Percentiles rank a stretch among this genome's conserved stretches.
These are phyloP conservation scores for Coreius guichenoti DNA, from an alignment of 2,797 vertebrate genomes.

Conservation along the genomic window DNA sequence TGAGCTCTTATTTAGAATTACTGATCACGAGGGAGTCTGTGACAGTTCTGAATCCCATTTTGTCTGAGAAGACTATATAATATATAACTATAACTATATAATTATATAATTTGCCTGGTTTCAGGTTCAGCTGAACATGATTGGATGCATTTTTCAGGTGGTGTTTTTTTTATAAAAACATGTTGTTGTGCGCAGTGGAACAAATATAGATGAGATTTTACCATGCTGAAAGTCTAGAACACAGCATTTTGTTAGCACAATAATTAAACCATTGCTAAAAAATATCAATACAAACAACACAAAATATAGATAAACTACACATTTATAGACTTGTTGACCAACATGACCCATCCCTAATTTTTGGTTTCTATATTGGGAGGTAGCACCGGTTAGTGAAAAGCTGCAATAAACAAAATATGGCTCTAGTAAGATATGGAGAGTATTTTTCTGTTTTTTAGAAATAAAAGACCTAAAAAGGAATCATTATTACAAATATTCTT, in stretches of 20 bases:
- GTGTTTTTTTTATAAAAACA: background rate
- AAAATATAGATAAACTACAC: background rate
- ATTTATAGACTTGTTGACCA: background rate
- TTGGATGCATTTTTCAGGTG: background rate
- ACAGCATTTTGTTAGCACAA: background rate
- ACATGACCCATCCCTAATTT: background rate
- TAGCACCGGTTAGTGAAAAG: background rate
- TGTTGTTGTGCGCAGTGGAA: background rate
- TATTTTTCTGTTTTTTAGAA: background rate
- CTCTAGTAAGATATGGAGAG: background rate
- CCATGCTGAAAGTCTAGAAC: background rate
- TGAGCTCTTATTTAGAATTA: constrained; percentile 45
- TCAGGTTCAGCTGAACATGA: background rate
- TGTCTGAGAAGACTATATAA: background rate
- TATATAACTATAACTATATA: too few species aligned
- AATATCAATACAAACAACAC: background rate
- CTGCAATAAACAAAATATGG: background rate
- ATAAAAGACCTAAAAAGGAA: background rate
- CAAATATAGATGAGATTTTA: background rate
- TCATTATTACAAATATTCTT: background rate
- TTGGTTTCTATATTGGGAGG: background rate
- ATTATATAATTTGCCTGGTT: background rate
- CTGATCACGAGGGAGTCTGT: constrained; percentile 13
- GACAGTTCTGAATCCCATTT: background rate
- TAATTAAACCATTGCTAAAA: background rate